These are phyloP conservation scores for Biston stratarius DNA, from an alignment of 2,888 invertebrate genomes.

Conservation along the genomic window DNA sequence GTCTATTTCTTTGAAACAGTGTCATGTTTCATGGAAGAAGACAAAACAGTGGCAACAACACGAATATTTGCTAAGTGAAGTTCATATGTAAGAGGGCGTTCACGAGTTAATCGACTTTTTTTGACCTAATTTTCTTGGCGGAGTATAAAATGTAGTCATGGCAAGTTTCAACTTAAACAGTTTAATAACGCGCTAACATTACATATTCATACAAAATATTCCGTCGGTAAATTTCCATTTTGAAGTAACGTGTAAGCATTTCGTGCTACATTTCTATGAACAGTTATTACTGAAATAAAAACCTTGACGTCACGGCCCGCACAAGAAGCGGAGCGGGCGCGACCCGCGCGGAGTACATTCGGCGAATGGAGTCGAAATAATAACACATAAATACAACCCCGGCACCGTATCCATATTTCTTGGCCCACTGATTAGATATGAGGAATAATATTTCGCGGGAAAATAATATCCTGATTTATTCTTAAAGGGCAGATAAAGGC, in stretches of 20 bases:
- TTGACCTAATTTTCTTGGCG: not conserved
- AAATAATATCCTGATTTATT: conserved; percentile 82
- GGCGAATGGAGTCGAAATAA: conserved; percentile 47
- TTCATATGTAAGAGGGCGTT: too few species aligned
- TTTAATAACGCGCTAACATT: conserved; percentile 33
- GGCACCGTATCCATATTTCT: conserved; percentile 73
- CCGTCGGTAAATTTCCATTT: conserved; percentile 16
- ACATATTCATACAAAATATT: conserved; percentile 28
- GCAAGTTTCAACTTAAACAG: conserved; percentile 7
- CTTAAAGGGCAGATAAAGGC: conserved; percentile 74
- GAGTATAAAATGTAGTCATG: not conserved
- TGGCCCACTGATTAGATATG: conserved; percentile 79
- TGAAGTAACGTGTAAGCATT: conserved; percentile 17
- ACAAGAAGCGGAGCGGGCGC: conserved; percentile 32
- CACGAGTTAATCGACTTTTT: not conserved
- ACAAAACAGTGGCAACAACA: too few species aligned
- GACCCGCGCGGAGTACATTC: conserved; percentile 25
- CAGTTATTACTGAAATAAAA: conserved; percentile 32
- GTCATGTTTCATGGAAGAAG: too few species aligned
- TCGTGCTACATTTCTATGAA: conserved; percentile 28
- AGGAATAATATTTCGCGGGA: conserved; percentile 76
- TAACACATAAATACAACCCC: conserved; percentile 66
- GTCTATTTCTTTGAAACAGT: too few species aligned
- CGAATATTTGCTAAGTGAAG: too few species aligned
- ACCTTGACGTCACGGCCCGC: conserved; percentile 33